phyloP scores from a whole-genome alignment of 2,888 invertebrate genomes.

The Aplocera efformata region DNA sequence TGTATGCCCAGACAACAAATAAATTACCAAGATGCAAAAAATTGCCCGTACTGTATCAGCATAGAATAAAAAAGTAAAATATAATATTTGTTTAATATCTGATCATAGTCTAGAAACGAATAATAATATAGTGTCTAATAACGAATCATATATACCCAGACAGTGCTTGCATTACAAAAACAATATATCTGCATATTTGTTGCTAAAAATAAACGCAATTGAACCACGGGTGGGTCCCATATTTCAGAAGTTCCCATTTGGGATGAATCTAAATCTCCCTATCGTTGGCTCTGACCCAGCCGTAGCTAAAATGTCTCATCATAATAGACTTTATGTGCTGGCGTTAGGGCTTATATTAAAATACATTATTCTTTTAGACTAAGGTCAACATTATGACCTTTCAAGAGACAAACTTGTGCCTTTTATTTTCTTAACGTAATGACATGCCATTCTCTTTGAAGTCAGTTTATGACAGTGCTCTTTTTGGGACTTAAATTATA shows the following conservation, averaged over 20 bases:
- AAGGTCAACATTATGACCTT: constrained; percentile 48
- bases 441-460: no score
- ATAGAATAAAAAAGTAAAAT: no score
- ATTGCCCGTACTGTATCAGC: no score
- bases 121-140: no score
- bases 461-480: no score
- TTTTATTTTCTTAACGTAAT: constrained; percentile 4
- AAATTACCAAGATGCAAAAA: no score
- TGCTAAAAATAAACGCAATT: constrained; percentile 48
- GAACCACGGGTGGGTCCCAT: constrained; percentile 48
- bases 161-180: constrained; percentile 11
- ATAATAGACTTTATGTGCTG: constrained; percentile 12
- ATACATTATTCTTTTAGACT: constrained; percentile 17
- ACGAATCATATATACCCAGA: no score
- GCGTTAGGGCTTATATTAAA: constrained; percentile 13
- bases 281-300: constrained; percentile 55
- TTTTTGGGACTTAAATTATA: no score
- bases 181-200: constrained; percentile 28
- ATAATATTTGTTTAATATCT: no score
- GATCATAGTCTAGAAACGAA: no score
- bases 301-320: constrained; percentile 24
- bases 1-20: background rate
- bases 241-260: constrained; percentile 49
- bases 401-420: constrained; percentile 24
- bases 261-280: constrained; percentile 60